Percentiles rank a stretch among this genome's conserved stretches.
Evolutionary conservation across 2,797 vertebrate species (phyloP).

Genomic region (Clarias fuscus): DNA sequence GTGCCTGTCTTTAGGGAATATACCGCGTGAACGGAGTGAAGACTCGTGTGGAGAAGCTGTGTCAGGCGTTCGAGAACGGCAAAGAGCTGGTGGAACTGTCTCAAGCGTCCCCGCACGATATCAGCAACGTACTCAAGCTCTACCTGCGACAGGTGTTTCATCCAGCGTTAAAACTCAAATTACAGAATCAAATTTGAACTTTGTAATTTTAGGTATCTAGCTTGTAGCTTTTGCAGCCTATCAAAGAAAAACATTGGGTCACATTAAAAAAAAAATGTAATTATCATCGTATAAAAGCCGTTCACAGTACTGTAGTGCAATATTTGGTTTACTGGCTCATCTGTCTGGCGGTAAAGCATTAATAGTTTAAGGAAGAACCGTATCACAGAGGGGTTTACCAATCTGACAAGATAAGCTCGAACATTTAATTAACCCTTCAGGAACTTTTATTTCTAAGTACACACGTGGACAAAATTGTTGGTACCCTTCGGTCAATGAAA

Average conservation of each 20-base stretch:
- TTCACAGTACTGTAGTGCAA: background rate
- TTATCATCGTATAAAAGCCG: no score
- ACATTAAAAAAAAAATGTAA: no score
- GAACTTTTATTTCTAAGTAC: background rate
- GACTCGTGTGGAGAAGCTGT: constrained; percentile 95
- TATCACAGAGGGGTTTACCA: background rate
- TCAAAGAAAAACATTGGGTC: no score
- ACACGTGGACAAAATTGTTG: no score
- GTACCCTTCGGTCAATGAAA: no score
- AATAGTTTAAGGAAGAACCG: background rate
- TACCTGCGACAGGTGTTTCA: constrained; percentile 89
- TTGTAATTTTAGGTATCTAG: no score
- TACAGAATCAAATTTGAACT: no score
- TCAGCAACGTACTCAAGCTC: constrained; percentile 96
- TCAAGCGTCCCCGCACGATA: constrained; percentile 92
- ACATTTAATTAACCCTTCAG: background rate
- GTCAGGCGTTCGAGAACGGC: constrained; percentile 95
- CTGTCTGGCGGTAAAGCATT: background rate
- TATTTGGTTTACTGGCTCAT: background rate
- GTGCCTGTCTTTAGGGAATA: constrained; percentile 81
- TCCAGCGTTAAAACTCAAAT: background rate
- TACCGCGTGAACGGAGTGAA: constrained; percentile 97
- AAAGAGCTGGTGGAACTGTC: constrained; percentile 95
- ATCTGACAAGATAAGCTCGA: background rate
- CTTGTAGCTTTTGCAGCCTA: no score